phyloP scores from a whole-genome alignment of 1,140 invertebrate genomes.

The Pantala flavescens region DNA sequence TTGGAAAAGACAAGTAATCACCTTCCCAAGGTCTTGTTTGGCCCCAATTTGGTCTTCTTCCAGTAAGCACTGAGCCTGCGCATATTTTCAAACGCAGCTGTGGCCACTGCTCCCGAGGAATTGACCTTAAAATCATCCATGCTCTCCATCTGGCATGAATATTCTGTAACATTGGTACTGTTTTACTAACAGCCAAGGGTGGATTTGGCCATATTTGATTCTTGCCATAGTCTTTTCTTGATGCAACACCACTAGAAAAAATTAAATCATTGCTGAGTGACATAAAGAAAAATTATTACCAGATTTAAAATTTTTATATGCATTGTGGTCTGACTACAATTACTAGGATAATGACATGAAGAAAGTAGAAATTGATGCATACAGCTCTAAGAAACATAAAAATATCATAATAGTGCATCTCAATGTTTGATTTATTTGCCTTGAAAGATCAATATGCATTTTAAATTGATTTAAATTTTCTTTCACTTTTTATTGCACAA shows the following conservation, averaged over 20 bases:
- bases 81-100: slow-evolving; percentile 65
- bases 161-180: slow-evolving; percentile 47
- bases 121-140: slow-evolving; percentile 68
- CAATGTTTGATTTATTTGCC: too few species aligned
- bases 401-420: too few species aligned
- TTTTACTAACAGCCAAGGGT: slow-evolving; percentile 49
- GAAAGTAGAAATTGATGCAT: too few species aligned
- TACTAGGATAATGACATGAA: too few species aligned
- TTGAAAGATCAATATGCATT: too few species aligned
- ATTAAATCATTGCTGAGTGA: neutral
- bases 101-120: slow-evolving; percentile 76
- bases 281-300: too few species aligned
- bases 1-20: slow-evolving; percentile 70
- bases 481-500: too few species aligned
- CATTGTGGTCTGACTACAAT: too few species aligned
- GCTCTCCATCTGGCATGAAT: slow-evolving; percentile 74
- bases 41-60: slow-evolving; percentile 71
- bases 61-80: slow-evolving; percentile 63
- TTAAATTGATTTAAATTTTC: too few species aligned
- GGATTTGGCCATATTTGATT: slow-evolving; percentile 68
- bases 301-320: too few species aligned
- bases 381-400: too few species aligned
- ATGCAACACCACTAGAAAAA: slow-evolving; percentile 37
- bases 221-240: slow-evolving; percentile 64
- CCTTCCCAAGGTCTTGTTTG: slow-evolving; percentile 77